phyloP scores from a whole-genome alignment of 2,113 vertebrate genomes.

The Orthonyx spaldingii region DNA sequence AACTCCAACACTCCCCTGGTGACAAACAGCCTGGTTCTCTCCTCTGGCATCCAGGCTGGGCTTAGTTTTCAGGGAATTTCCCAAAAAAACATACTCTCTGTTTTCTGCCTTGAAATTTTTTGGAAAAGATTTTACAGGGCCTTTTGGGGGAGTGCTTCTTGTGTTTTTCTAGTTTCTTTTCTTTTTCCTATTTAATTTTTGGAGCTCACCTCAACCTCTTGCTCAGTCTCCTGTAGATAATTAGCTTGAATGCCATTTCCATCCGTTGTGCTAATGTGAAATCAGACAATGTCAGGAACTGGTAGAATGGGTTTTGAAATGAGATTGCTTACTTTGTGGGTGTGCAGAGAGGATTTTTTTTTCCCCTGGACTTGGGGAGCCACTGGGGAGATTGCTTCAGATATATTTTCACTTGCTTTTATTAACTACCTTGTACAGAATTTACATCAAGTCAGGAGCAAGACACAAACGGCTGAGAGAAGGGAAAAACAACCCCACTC shows the following conservation, averaged over 20 bases:
- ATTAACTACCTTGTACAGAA: neutral
- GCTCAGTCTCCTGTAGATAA: conserved; percentile 54
- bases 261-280: conserved; percentile 59
- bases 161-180: neutral
- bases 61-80: neutral
- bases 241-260: conserved; percentile 60
- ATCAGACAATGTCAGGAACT: conserved; percentile 58
- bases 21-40: neutral
- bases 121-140: neutral
- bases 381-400: neutral
- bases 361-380: neutral
- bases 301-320: conserved; percentile 52
- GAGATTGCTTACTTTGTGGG: conserved; percentile 48
- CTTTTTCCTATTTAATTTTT: conserved; percentile 27
- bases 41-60: neutral
- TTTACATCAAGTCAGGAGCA: neutral
- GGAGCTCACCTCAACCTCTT: conserved; percentile 51
- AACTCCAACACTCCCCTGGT: neutral
- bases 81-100: neutral
- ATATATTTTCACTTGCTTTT: neutral
- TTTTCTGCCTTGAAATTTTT: neutral
- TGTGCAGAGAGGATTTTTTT: neutral
- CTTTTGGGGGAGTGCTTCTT: neutral
- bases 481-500: rapidly evolving
- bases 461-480: neutral